Evolutionary conservation across 2,888 invertebrate genomes (phyloP).

Genomic region (Leptarthrus brevirostris): DNA sequence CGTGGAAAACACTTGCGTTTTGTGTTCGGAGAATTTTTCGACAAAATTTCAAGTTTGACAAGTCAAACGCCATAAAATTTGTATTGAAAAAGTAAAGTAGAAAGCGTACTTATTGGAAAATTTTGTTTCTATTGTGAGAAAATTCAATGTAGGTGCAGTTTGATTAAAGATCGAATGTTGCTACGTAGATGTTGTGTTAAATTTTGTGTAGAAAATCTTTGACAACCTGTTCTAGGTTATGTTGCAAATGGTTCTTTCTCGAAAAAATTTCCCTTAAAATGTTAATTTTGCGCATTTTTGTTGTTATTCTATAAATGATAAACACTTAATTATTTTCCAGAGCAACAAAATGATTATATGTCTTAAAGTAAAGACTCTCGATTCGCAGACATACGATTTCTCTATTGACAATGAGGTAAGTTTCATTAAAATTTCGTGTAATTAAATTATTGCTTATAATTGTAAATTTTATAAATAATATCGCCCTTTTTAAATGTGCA

Average conservation of each 20-base stretch:
- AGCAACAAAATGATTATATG: constrained; percentile 71
- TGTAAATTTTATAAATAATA: too few relatives aligned
- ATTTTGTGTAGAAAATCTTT: constrained; percentile 15
- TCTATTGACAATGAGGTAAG: constrained; percentile 87
- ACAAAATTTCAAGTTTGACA: constrained; percentile 40
- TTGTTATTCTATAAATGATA: not conserved
- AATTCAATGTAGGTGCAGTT: constrained; percentile 29
- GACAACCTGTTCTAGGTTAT: constrained; percentile 49
- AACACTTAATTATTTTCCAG: constrained; percentile 2
- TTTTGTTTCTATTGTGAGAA: constrained; percentile 10
- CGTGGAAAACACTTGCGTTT: constrained; percentile 15
- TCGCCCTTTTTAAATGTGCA: too few relatives aligned
- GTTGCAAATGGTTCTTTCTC: constrained; percentile 50
- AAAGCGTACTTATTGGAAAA: constrained; percentile 1
- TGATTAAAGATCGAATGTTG: not conserved
- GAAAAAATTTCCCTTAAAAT: constrained; percentile 48
- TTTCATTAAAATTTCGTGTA: too few relatives aligned
- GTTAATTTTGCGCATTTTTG: constrained; percentile 11
- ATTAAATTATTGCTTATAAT: too few relatives aligned
- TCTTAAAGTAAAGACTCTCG: constrained; percentile 89
- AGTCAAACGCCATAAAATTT: constrained; percentile 27
- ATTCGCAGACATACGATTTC: constrained; percentile 86
- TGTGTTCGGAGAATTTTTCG: constrained; percentile 24
- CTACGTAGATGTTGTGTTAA: constrained; percentile 1
- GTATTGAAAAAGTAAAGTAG: constrained; percentile 5